Base-by-base conservation (phyloP, 2,888 invertebrate genomes). In the Zele albiditarsus region DNA sequence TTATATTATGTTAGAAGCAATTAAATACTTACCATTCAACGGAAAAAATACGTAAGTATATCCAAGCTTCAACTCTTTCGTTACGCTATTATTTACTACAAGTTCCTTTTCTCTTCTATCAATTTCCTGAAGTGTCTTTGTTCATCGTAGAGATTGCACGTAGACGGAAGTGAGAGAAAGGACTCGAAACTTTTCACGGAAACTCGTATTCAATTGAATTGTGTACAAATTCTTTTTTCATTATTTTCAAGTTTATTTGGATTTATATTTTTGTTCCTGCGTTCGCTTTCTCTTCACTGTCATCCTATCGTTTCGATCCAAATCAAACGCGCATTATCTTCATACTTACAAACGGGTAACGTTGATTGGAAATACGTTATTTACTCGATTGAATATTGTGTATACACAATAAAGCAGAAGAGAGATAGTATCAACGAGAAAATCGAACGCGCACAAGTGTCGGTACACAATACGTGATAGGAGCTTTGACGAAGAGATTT, bases 401-500 rank as follows among this genome's bases (percentile, higher is more conserved):
- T 66, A 66, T 63, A 66, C 31, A 27, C 20, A 73, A 25, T 14
- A 58, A 0, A 12, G 38, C 8, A 8, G 12, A 38, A 38, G 38
- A 12, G 38, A 12, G 5, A 12, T 38, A 38, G 38, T 0, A 38
- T 8, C 38, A 38, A 38, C 38, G 38, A 38, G 38, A 38, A 49
- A 23, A 60, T 71, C 65, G 68, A 46, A 63, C 23, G 60, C 2
- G 71, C 57, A 71, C 42, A 65, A 57, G 73, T 33, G 46, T 46
- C 63, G 46, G 27, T 49, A 57, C 60, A 62, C 71, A 62, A 66
- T 49, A 67, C 74, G 76, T 76, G 67, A 68, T 71, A 25, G 67
- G 73, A 69, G 74, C 72, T 72, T 58, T 75, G 60, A 71, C 71
- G 72, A 72, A 71, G 74, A 78, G 78, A 71, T 76, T 78, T 73